Base-by-base conservation (phyloP, 64 coral and sea anemone genomes). In the Dendrophyllia cribrosa region DNA sequence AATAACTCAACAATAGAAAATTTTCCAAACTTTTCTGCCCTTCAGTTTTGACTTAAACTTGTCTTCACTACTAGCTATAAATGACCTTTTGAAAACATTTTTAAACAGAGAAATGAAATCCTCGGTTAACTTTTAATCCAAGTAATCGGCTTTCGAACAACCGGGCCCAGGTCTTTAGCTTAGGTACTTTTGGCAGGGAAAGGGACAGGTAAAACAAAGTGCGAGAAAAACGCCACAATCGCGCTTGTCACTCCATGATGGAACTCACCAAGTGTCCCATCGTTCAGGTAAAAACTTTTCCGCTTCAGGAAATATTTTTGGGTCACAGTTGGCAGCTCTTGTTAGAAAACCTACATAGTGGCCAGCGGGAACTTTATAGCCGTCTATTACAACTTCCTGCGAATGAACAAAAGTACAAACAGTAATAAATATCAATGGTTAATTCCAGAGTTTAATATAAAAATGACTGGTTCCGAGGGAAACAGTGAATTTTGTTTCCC, bases 261-360 rank as follows among this genome's bases (percentile, higher is more conserved):
- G 22, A 77, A 34, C 87, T 93, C 67, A 96, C 97, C 83, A 91
- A 58, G 94, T 93, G 66, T 94, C 86, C 97, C 97, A 99, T 88
- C 97, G 91, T 87, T 99, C 94, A 20, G 97, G 97, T 24, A 93
- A 77, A 86, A 99, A 99, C 69, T 75, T 93, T 26, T 94, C 88
- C 46, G 97, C 75, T 5, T 96, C 91, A 19, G 91, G 94, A 49
- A 99, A 99, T 79, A 99, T 85, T 59, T 87, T 96, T 0, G 97
- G 94, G 34, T 99, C 97, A 63, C 88, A 91, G 87, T 99, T 99
- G 34, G 97, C 94, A 10, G 87, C 88, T 83, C 86, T 86, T 85
- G 97, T 99, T 0, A 99, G 86, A 53, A 94, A 94, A 9, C 81
- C 97, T 14, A 99, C 94, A 46, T 94, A 92, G 65, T 91, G 93